Base-by-base conservation (phyloP, 2,797 vertebrate species). In the Zenarchopterus dispar region DNA sequence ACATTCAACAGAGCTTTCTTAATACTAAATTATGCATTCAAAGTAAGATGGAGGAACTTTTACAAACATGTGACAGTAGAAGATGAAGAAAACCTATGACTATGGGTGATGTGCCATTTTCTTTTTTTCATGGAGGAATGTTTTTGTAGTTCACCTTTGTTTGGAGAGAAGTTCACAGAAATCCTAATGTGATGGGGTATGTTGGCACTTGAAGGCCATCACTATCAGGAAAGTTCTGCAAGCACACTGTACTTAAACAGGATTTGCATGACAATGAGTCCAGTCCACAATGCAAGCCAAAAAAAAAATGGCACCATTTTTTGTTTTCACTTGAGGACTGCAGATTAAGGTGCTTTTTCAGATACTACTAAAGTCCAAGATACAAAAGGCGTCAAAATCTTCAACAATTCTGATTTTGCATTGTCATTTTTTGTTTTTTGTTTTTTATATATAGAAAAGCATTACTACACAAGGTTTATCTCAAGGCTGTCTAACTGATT, bases 281-380 rank as follows among this genome's bases (percentile, higher is more conserved):
- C 69, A 74, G 67, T 78, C 77, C 71, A 57, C 65, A 41, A 56
- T 59, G 65, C 42, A 74, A 60, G 58, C 70, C 78, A 46, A 52
- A 78, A 60, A 28, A 28, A 36, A 36, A 13, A 36, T 22, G 56
- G 66, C 64, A 72, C 65, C 62, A 52, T 22, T 63, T 55, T 58
- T 19, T 45, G 41, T 41, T 16, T 56, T n/a, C 33, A 45, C 42
- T 67, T 56, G 65, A 73, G 70, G 58, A 77, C 51, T 66, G 60
- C 56, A 78, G 69, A 70, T 77, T 82, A 89, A 90, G 86, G 86
- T 91, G 89, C 89, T 84, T 85, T 62, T 36, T 51, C 75, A 77
- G 74, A 87, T 73, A 52, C 17, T 16, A 73, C 48, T 47, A 44
- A 61, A 65, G 76, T 82, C 80, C 82, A 76, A 73, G 48, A 66